Conservation (phyloP, 2,888 invertebrate species). For the Tethea ocularis region DNA sequence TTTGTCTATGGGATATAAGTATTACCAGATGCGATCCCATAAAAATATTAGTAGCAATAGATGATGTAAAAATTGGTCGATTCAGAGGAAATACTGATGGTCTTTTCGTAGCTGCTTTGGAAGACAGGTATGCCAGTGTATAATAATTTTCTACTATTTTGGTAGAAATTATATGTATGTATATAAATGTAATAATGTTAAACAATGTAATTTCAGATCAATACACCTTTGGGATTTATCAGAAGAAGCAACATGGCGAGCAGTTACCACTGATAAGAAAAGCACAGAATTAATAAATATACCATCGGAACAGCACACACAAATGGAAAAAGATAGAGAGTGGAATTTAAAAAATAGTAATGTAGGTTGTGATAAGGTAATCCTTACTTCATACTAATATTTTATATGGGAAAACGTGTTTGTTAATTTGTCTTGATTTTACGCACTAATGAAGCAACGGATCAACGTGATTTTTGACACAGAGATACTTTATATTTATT, state of each 20-base stretch:
- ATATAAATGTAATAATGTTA: not conserved
- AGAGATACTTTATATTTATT: too few species aligned
- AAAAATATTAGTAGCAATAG: slow-evolving; percentile 64
- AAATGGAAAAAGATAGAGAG: slow-evolving; percentile 56
- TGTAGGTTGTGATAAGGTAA: slow-evolving; percentile 38
- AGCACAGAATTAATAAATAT: slow-evolving; percentile 47
- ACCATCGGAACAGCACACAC: slow-evolving; percentile 36
- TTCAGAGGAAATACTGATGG: slow-evolving; percentile 65
- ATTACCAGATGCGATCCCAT: slow-evolving; percentile 58
- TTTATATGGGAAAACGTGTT: too few species aligned
- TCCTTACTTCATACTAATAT: too few species aligned
- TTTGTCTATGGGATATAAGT: slow-evolving; percentile 73
- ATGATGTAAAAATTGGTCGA: slow-evolving; percentile 58
- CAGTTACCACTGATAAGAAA: slow-evolving; percentile 44
- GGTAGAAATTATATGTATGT: slow-evolving; percentile 1
- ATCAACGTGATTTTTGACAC: too few species aligned
- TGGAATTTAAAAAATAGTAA: slow-evolving; percentile 61
- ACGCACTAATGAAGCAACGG: too few species aligned
- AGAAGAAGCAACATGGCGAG: slow-evolving; percentile 59
- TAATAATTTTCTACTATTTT: slow-evolving; percentile 4
- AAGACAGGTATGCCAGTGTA: slow-evolving; percentile 63
- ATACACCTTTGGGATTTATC: slow-evolving; percentile 75
- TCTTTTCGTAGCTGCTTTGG: slow-evolving; percentile 65
- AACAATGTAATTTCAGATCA: slow-evolving; percentile 50
- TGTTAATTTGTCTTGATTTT: too few species aligned